Conservation (phyloP, 92 coral and sea anemone genomes). For the Parazoanthus swiftii region DNA sequence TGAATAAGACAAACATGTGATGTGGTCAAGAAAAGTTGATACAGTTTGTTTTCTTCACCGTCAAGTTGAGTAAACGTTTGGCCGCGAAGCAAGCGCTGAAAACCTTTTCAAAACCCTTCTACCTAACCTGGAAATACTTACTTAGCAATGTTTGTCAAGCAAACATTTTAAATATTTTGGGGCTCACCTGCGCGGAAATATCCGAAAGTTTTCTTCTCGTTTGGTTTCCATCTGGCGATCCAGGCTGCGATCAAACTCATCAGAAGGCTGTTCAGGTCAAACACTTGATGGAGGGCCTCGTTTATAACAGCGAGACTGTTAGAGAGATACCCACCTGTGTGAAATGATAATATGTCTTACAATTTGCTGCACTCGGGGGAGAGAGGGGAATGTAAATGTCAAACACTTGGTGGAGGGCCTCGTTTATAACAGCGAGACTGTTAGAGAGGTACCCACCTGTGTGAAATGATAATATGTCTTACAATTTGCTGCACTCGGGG, state of each 20-base stretch:
- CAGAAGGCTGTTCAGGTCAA: slow-evolving; percentile 77
- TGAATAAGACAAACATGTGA: no score
- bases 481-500: neutral
- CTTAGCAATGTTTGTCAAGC: no score
- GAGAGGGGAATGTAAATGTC: neutral
- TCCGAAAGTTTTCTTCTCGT: slow-evolving; percentile 77
- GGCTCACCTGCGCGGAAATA: slow-evolving; percentile 76
- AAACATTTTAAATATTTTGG: neutral
- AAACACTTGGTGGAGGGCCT: slow-evolving; percentile 46
- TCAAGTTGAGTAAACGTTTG: no score
- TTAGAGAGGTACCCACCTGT: slow-evolving; percentile 77
- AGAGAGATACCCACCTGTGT: slow-evolving; percentile 73
- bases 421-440: slow-evolving; percentile 76
- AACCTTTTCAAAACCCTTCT: no score
- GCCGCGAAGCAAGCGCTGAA: no score
- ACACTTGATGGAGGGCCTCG: slow-evolving; percentile 82
- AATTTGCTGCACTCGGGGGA: neutral
- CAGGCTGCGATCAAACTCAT: slow-evolving; percentile 78
- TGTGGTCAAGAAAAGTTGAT: no score
- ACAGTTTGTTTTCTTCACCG: no score
- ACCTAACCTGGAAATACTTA: no score
- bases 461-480: neutral
- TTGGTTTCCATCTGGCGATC: slow-evolving; percentile 84
- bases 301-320: slow-evolving; percentile 81
- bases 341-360: neutral